Percentiles rank a stretch among this genome's conserved stretches.
Conservation (phyloP, 2,797 vertebrate species). For the Botia almorhae region DNA sequence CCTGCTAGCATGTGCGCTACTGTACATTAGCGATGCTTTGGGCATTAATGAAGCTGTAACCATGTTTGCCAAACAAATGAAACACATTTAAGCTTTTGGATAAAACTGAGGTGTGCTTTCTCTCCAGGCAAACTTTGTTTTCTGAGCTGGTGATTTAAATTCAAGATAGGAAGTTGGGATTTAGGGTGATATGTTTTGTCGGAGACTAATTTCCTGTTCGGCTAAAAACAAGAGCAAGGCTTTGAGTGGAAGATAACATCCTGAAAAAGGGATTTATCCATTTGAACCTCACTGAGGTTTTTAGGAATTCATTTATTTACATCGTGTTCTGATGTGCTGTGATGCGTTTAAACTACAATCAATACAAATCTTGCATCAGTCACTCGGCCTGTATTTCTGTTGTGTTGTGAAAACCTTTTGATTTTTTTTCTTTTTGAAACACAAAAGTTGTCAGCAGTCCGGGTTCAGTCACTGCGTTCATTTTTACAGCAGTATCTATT, state of each 20-base stretch:
- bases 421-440: not conserved
- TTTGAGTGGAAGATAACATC: not conserved
- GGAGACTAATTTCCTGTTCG: conserved; percentile 13
- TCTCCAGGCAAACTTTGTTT: conserved; percentile 24
- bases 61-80: conserved; percentile 27
- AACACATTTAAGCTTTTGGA: conserved; percentile 8
- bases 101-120: not conserved
- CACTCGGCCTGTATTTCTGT: not conserved
- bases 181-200: conserved; percentile 1
- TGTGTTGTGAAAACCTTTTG: not conserved
- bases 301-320: conserved; percentile 5
- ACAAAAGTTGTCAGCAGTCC: not conserved
- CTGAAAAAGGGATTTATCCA: not conserved
- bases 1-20: conserved; percentile 25
- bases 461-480: too few relatives aligned
- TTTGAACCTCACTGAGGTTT: not conserved
- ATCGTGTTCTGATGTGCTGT: not conserved
- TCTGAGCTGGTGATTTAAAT: conserved; percentile 30
- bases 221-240: not conserved
- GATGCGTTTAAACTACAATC: not conserved
- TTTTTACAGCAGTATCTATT: too few relatives aligned
- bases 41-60: conserved; percentile 32
- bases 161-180: not conserved
- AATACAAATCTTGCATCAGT: not conserved
- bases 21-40: conserved; percentile 29